Base-by-base conservation (phyloP, 2,797 vertebrate species). In the Clamator glandarius region DNA sequence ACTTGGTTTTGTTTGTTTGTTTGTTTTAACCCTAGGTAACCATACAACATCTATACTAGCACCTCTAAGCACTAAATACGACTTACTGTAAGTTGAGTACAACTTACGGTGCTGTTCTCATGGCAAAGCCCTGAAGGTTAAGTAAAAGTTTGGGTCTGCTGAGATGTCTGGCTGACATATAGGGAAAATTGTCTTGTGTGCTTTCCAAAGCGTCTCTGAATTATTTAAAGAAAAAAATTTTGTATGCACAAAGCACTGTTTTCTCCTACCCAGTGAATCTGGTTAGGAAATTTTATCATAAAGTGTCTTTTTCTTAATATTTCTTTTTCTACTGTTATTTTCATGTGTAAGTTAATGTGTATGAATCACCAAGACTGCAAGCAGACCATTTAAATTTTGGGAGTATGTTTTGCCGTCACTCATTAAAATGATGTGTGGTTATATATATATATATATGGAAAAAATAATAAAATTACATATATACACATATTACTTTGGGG, bases 241-340 rank as follows among this genome's bases (percentile, higher is more conserved):
- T 1, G 26, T 6, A 20, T 24, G 57, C n/a, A 64, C 25, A 59
- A 72, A 54, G 33, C 18, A 15, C 24, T 9, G 15, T 36, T 9
- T 19, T 46, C 23, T 73, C 11, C 39, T 8, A 55, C 10, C 23
- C 35, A 39, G 15, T 0, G 3, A 63, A 61, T 23, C 31, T 46
- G 25, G 12, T 24, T 41, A 39, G 24, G 41, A 64, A 51, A 39
- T 70, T 57, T 68, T 48, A 55, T 75, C 15, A 55, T 1, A 39
- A 63, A 63, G 0, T 44, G 0, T 28, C 57, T 29, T 8, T 29
- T 8, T 21, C 9, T 36, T 33, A 59, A 51, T 26, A 13, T 9
- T 10, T 72, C 42, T 55, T 59, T 59, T 48, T 2, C n/a, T 39
- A 6, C 18, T 46, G 6, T 35, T 81, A 29, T 46, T 90, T 78